Base-by-base conservation (phyloP, 1,140 invertebrate species). In the Aphaenogaster ashmeadi region DNA sequence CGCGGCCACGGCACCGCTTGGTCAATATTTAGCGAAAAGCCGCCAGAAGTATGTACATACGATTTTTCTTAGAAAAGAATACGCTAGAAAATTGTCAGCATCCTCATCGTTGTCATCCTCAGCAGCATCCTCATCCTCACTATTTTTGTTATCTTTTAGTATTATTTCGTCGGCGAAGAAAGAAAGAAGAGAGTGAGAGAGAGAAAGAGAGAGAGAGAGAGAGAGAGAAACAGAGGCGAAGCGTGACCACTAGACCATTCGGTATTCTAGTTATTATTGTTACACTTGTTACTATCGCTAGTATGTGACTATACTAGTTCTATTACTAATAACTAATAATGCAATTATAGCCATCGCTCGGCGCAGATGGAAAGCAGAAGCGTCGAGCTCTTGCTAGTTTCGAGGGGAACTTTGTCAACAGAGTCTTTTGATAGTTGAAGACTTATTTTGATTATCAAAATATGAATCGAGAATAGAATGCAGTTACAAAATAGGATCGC, bases 281-380 rank as follows among this genome's bases (percentile, higher is more conserved):
- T 84, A 84, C 18, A 74, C 67, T 84, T 84, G 80, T 84, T 84
- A 84, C 54, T 67, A 33, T 74, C 80, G 54, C 67, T 83, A 83
- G 80, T 80, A 80, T 52, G 44, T 83, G 27, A 83, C 6, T 72
- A 83, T 72, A 83, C 80, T 83, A 83, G 67, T 74, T 74, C 67
- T 83, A 74, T 47, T 80, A 52, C 69, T 84, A 84, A 74, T 84
- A 81, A 84, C 50, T 44, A 84, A 60, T 84, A 84, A 84, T 56
- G 21, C 79, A 38, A 81, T 84, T 74, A 74, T 84, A 84, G 69
- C 54, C 41, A 60, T 60, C 41, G 80, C 67, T 74, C 50, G 54
- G 13, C 54, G 66, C 13, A 8, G 21, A 18, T 67, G 36, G 38
- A 8, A 83, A 36, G 54, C 80, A 6, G 41, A 74, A 72, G n/a